phyloP scores from a whole-genome alignment of 2,797 vertebrate genomes.

The Tadarida brasiliensis region DNA sequence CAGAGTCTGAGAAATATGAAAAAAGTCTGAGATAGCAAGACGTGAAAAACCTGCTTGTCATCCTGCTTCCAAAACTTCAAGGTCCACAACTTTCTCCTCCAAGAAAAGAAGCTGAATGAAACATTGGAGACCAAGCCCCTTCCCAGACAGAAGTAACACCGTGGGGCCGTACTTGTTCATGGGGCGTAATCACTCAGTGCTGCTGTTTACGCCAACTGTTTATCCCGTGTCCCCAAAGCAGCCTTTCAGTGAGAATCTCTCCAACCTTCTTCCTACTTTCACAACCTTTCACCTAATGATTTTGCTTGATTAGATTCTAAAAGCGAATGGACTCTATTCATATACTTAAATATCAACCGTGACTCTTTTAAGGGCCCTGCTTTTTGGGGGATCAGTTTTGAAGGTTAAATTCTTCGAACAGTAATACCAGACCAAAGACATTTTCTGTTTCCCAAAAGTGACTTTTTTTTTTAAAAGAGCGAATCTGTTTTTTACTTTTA shows the following conservation, averaged over 20 bases:
- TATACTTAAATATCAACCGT: background rate
- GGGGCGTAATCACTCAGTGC: background rate
- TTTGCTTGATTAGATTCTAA: background rate
- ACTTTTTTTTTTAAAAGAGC: background rate
- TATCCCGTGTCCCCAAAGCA: slow-evolving; percentile 15
- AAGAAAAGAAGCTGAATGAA: background rate
- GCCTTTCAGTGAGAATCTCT: slow-evolving; percentile 37
- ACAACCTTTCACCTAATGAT: background rate
- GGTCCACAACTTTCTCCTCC: background rate
- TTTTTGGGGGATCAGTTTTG: background rate
- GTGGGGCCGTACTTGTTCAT: background rate
- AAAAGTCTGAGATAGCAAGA: background rate
- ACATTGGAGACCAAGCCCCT: background rate
- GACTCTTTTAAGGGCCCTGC: background rate
- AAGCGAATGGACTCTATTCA: slow-evolving; percentile 22
- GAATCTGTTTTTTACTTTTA: background rate
- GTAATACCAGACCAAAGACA: slow-evolving; percentile 56
- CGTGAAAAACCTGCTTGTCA: background rate
- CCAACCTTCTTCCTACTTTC: background rate
- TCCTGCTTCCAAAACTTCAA: background rate
- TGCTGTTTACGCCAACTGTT: background rate
- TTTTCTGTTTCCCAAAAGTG: slow-evolving; percentile 54
- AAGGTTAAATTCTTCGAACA: slow-evolving; percentile 57
- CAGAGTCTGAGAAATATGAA: slow-evolving; percentile 86
- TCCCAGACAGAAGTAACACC: background rate